Evolutionary conservation across 1,140 invertebrate genomes (phyloP), one percentile per base, ranked within the genome.

Genomic region (Philaenus spumarius): DNA sequence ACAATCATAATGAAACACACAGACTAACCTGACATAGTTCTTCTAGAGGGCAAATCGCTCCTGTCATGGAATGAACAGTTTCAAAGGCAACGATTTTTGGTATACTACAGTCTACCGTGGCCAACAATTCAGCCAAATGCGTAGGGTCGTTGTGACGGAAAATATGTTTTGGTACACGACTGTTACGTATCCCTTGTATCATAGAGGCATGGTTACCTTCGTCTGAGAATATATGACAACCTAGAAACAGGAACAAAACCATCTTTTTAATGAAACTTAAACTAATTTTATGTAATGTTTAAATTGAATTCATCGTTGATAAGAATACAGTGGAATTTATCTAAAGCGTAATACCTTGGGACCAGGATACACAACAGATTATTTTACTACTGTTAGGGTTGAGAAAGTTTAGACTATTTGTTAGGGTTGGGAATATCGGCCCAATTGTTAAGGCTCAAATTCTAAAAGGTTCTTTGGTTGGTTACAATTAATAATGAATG

Each of bases 31-130:
- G 62, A 47, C 66, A 68, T 1, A 69, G 43, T 19, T 68, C 67
- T 55, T 68, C 56, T 3, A 98, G 74, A 1, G 95, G 95, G 75
- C 92, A 95, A 46, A 98, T 92, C 43, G 93, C 92, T 51, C 95
- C 96, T 55, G 91, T 91, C 96, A 99, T 99, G 20, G 95, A 98
- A 82, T 98, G 95, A n/a, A 99, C 95, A 17, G 95, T 98, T 80
- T 98, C 96, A 78, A 99, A 98, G 22, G 94, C 95, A 24, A 98
- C 95, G 69, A 99, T 94, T 75, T 98, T 99, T 0, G 96, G 95
- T 12, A 86, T 73, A 51, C 74, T 77, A 46, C 78, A 79, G 66
- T 92, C 87, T 2, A 94, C 79, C 64, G 82, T 80, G 11, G 80
- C 75, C 15, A 98, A 75, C 35, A 95, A 70, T 62, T 88, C 76